Evolutionary conservation across 2,113 vertebrate species (phyloP).

Genomic region (Callionymus lyra): DNA sequence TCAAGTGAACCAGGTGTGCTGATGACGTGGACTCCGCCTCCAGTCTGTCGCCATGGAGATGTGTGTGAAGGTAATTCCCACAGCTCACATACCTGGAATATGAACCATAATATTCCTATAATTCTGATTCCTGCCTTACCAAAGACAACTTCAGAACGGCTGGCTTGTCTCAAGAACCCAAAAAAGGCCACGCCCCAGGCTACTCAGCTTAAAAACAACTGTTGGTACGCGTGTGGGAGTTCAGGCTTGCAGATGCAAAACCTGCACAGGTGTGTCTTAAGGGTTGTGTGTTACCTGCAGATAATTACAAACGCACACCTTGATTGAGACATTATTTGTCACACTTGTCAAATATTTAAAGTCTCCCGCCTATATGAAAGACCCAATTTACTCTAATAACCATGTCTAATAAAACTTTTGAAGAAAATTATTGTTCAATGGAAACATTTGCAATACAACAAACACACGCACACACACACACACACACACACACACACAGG

Average conservation of each 20-base stretch:
- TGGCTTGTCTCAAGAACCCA: conserved; percentile 52
- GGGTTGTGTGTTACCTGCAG: not conserved
- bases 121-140: conserved; percentile 39
- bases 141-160: conserved; percentile 56
- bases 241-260: conserved; percentile 52
- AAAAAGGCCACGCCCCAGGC: conserved; percentile 34
- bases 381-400: no score
- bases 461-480: conserved; percentile 15
- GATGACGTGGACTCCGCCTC: conserved; percentile 33
- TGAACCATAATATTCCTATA: conserved; percentile 47
- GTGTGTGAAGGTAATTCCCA: conserved; percentile 59
- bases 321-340: no score
- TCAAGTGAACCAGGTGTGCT: conserved; percentile 65
- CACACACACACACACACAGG: conserved; percentile 16
- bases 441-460: not conserved
- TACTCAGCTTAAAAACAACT: conserved; percentile 18
- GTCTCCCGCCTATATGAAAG: no score
- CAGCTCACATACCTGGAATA: conserved; percentile 62
- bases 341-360: no score
- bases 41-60: conserved; percentile 57
- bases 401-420: no score
- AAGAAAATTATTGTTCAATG: no score
- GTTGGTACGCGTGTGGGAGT: conserved; percentile 5
- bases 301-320: no score
- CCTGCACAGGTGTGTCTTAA: conserved; percentile 51